These are phyloP conservation scores for Chirona hameri DNA, from an alignment of 2,888 invertebrate species.

Conservation along the genomic window DNA sequence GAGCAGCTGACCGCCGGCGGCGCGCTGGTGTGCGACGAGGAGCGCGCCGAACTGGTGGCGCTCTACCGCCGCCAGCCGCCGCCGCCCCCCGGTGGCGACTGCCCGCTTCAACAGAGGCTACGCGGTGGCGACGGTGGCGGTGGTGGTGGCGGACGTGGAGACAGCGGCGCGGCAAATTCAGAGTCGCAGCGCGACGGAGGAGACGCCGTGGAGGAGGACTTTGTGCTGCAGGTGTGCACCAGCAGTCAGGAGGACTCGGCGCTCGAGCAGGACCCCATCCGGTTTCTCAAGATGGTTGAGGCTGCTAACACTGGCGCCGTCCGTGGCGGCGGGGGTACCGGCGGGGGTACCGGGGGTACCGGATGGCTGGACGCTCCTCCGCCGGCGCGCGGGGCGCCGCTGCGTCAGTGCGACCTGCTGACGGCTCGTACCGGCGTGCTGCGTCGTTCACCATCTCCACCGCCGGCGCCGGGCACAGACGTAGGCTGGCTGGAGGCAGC, in stretches of 20 bases:
- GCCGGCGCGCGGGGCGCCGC: neutral
- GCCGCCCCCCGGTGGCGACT: neutral
- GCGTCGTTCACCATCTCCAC: neutral
- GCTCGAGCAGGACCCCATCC: conserved; percentile 10
- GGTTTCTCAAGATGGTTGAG: neutral
- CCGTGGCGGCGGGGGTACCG: neutral
- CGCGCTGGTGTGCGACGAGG: neutral
- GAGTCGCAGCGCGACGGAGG: neutral
- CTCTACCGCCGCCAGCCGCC: neutral
- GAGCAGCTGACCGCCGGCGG: neutral
- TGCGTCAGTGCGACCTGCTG: conserved; percentile 5
- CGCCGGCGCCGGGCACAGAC: neutral
- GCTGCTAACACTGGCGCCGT: neutral
- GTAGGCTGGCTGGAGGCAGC: conserved; percentile 11
- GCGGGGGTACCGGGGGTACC: neutral
- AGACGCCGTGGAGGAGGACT: neutral
- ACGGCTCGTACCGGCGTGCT: neutral
- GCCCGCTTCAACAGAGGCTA: neutral
- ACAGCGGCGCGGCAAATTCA: neutral
- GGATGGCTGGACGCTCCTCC: conserved; percentile 1
- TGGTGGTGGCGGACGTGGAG: neutral
- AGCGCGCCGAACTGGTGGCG: neutral
- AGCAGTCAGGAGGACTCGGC: conserved; percentile 9
- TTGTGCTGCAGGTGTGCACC: conserved; percentile 11
- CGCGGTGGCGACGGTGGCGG: neutral